Base-by-base conservation (phyloP, 2,888 invertebrate genomes). In the Fabriciana adippe region DNA sequence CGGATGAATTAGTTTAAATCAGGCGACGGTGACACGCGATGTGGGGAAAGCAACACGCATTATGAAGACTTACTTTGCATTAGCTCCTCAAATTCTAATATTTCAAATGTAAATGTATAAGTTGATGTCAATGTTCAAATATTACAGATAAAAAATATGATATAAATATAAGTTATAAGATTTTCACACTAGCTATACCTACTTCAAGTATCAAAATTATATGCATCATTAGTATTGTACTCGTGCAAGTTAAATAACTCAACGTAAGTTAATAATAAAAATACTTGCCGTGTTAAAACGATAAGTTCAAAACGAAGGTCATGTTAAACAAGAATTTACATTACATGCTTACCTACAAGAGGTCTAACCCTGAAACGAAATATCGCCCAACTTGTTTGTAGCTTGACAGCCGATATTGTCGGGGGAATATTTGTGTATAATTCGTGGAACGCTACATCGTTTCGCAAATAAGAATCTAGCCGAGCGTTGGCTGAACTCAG, bases 1-100 rank as follows among this genome's bases (percentile, higher is more conserved):
- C 35, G 69, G 75, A 67, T 72, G 79, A 76, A 82, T 81, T 83
- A 80, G 80, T 77, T 77, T 79, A 80, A 83, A 86, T 85, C 82
- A 84, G 75, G 76, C 72, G 72, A 76, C 78, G 72, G 76, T 77
- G 71, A 77, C 86, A 85, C 87, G 87, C 87, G 78, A 84, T 67
- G 73, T 61, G 73, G 69, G 74, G 75, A 79, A 80, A 85, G 85
- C 86, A 88, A 84, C 88, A 86, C 88, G 85, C 80, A 78, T 75
- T 73, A 73, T 57, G 6, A 6, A 41, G 11, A 41, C 35, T 41
- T 11, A 11, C 35, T 41, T 41, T 41, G 35, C 11, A 41, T 41
- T 41, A 11, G 35, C 35, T 41, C 0, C 35, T 41, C 11, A 41
- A 41, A 41, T 41, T 41, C 2, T 41, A 41, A 11, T 41, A 11